A percentile compares a stretch with the other conserved stretches of the same genome.
Conservation (phyloP, 2,113 vertebrate species). For the Lampris incognitus region DNA sequence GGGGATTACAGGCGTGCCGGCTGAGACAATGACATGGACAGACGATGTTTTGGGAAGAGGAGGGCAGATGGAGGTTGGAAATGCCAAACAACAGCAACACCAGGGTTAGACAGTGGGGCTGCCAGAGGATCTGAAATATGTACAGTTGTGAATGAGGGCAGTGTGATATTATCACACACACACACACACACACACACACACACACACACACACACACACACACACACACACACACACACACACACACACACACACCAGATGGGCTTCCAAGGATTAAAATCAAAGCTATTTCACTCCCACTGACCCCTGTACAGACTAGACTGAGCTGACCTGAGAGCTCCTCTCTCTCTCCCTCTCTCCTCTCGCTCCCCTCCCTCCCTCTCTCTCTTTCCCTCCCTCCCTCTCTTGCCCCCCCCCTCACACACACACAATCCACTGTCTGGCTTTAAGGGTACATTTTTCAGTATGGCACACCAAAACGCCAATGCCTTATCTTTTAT, state of each 20-base stretch:
- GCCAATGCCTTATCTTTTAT: conserved; percentile 6
- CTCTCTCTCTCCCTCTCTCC: conserved; percentile 3
- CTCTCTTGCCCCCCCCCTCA: neutral
- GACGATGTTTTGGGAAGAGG: conserved; percentile 46
- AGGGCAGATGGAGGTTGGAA: conserved; percentile 5
- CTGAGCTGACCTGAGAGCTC: conserved; percentile 37
- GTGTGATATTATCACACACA: conserved; percentile 46
- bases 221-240: conserved; percentile 26
- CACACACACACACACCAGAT: conserved; percentile 62
- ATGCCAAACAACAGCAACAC: conserved; percentile 36
- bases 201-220: conserved; percentile 15
- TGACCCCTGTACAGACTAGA: conserved; percentile 40
- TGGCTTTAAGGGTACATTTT: conserved; percentile 1
- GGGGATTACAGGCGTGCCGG: neutral
- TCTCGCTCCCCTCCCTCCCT: neutral
- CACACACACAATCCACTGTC: neutral
- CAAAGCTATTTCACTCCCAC: conserved; percentile 50
- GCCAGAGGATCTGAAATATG: conserved; percentile 67
- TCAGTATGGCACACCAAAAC: conserved; percentile 24
- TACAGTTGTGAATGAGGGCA: conserved; percentile 69
- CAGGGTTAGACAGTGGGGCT: conserved; percentile 16
- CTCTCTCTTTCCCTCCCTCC: neutral
- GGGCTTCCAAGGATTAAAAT: conserved; percentile 68
- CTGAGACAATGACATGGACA: conserved; percentile 56
- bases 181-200: conserved; percentile 21